Percentiles rank a stretch among this genome's conserved stretches.
phyloP scores from a whole-genome alignment of 1,140 invertebrate genomes.

The Drosophila pseudoobscura region DNA sequence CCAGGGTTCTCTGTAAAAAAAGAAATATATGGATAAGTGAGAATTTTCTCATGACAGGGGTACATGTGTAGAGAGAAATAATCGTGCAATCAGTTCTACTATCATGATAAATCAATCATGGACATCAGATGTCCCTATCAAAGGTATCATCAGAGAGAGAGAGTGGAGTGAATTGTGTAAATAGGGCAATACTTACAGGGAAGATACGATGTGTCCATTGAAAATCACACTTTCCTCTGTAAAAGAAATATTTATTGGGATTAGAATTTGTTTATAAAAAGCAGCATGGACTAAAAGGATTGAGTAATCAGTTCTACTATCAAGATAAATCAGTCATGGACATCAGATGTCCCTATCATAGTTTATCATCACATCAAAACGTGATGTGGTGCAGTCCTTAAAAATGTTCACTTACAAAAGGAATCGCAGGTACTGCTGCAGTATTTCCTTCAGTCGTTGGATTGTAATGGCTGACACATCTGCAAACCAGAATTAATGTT shows the following conservation, averaged over 20 bases:
- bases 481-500: too few species aligned
- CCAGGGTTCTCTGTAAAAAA: background rate
- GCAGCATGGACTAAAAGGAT: background rate
- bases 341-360: constrained; percentile 51
- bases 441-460: background rate
- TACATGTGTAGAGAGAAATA: too few species aligned
- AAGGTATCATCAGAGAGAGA: constrained; percentile 39
- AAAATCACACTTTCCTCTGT: background rate
- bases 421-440: background rate
- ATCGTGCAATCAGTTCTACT: constrained; percentile 34
- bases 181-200: background rate
- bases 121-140: constrained; percentile 53
- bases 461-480: too few species aligned
- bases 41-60: background rate
- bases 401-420: background rate
- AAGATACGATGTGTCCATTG: too few species aligned
- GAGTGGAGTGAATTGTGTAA: too few species aligned
- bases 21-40: background rate
- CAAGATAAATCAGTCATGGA: constrained; percentile 51
- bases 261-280: background rate
- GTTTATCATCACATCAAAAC: constrained; percentile 15
- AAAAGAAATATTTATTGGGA: background rate
- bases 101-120: constrained; percentile 56
- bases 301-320: constrained; percentile 36
- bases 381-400: background rate